Conservation (phyloP, 2,888 invertebrate species). For the Agrypnus murinus region DNA sequence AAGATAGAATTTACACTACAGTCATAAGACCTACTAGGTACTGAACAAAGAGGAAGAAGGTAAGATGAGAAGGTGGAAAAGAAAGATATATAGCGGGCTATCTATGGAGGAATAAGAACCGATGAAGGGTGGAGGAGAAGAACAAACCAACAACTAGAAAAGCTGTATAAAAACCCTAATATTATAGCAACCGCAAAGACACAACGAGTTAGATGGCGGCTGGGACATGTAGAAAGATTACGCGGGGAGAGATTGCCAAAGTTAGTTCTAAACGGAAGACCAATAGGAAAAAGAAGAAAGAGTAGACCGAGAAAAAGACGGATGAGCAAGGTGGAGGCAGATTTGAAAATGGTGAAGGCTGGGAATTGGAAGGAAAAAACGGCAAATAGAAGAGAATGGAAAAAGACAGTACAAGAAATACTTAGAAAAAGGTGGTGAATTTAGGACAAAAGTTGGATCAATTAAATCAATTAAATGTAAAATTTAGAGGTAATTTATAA, state of each 20-base stretch:
- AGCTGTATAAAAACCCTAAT: background rate
- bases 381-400: background rate
- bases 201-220: conserved; percentile 6
- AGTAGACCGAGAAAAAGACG: conserved; percentile 9
- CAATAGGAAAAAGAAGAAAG: background rate
- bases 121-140: conserved; percentile 5
- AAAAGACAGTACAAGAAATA: background rate
- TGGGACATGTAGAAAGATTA: conserved; percentile 12
- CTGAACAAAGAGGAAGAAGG: conserved; percentile 25
- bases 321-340: conserved; percentile 3
- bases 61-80: conserved; percentile 13
- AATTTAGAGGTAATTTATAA: background rate
- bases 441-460: background rate
- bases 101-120: conserved; percentile 7
- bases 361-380: background rate
- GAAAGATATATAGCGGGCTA: conserved; percentile 4
- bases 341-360: background rate
- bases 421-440: background rate
- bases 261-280: background rate
- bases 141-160: conserved; percentile 7
- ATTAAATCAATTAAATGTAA: background rate
- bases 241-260: background rate
- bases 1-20: conserved; percentile 23
- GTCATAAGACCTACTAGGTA: conserved; percentile 34
- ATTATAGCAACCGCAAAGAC: conserved; percentile 15